These are phyloP conservation scores for Acipenser transmontanus DNA, from an alignment of 2,797 vertebrate species.

Conservation along the genomic window DNA sequence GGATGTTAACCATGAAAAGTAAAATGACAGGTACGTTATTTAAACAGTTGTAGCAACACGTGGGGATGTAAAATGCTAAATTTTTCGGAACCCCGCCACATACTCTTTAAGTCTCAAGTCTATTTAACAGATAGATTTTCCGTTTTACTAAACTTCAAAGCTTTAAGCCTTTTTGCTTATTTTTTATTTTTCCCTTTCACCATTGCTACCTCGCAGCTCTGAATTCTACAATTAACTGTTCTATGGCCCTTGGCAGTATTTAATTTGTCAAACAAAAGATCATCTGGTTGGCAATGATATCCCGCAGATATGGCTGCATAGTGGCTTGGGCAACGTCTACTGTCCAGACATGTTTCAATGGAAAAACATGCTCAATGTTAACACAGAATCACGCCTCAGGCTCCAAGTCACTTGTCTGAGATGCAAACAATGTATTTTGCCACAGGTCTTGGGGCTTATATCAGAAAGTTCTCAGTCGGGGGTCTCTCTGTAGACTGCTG, in stretches of 20 bases:
- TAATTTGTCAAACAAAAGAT: slow-evolving; percentile 6
- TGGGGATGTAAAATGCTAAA: too few species aligned
- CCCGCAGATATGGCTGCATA: neutral
- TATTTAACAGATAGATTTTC: too few species aligned
- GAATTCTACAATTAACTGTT: neutral
- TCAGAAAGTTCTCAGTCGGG: slow-evolving; percentile 5
- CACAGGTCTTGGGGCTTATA: neutral
- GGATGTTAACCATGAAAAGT: too few species aligned
- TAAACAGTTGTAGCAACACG: too few species aligned
- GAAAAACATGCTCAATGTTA: neutral
- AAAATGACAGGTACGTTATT: too few species aligned
- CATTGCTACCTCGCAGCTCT: too few species aligned
- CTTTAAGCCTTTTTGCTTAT: too few species aligned
- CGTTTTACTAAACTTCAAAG: too few species aligned
- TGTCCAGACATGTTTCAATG: neutral
- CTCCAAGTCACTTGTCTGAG: slow-evolving; percentile 8
- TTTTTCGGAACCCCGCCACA: too few species aligned
- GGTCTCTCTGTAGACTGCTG: neutral
- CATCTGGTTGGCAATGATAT: neutral
- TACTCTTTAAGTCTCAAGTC: too few species aligned
- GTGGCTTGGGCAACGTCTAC: neutral
- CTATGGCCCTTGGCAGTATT: neutral
- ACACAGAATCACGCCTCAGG: slow-evolving; percentile 2
- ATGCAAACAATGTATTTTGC: slow-evolving; percentile 5
- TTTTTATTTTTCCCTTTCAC: too few species aligned